Conservation (phyloP, 2,797 vertebrate species). For the Anomalospiza imberbis region DNA sequence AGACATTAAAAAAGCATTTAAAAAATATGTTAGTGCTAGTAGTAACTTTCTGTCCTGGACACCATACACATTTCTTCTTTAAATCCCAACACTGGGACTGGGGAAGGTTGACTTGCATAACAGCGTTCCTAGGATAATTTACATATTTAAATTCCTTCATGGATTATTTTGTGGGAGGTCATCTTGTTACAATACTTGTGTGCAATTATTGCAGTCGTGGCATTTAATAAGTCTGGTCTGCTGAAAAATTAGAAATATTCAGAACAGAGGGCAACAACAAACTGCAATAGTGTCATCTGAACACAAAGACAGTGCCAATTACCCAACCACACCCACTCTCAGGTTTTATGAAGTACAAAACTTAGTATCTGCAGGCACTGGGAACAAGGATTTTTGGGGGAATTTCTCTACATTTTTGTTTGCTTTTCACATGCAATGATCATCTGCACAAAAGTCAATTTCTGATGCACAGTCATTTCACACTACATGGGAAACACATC, state of each 20-base stretch:
- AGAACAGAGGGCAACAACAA: conserved; percentile 36
- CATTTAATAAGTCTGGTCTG: neutral
- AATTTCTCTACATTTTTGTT: neutral
- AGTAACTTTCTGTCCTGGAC: neutral
- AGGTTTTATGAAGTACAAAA: neutral
- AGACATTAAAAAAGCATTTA: neutral
- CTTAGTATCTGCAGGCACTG: neutral
- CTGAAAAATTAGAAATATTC: conserved; percentile 42
- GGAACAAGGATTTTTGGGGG: neutral
- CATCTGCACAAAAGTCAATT: neutral
- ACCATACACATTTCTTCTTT: neutral
- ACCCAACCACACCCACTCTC: neutral
- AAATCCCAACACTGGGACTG: neutral
- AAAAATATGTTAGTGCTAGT: neutral
- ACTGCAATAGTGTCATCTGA: neutral
- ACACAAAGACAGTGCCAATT: neutral
- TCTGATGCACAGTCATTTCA: neutral
- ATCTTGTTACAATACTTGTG: neutral
- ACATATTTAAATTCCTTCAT: conserved; percentile 25
- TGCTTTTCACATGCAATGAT: neutral
- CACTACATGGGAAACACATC: neutral
- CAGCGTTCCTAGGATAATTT: conserved; percentile 30
- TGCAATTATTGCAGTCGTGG: conserved; percentile 5
- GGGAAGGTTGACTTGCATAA: neutral
- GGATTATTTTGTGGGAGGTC: neutral